Percentiles rank a stretch among this genome's conserved stretches.
These are phyloP conservation scores for Megalops atlanticus DNA, from an alignment of 2,113 vertebrate genomes.

Conservation along the genomic window DNA sequence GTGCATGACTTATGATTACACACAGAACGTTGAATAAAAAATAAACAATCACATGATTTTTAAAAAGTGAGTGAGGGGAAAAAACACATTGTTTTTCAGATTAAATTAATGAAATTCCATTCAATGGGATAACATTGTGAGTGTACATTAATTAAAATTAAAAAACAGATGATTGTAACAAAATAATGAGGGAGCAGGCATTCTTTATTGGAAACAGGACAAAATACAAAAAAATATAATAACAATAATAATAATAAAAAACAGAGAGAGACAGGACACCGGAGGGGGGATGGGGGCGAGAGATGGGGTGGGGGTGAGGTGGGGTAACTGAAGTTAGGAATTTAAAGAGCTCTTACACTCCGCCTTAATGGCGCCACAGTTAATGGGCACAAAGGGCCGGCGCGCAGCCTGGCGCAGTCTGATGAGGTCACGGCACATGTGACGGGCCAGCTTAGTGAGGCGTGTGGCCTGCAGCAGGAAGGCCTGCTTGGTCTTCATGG, in stretches of 20 bases:
- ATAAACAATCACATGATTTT: neutral
- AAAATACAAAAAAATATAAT: conserved; percentile 73
- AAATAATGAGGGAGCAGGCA: conserved; percentile 75
- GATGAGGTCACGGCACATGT: conserved; percentile 96
- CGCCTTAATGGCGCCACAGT: conserved; percentile 99
- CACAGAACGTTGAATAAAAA: conserved; percentile 30
- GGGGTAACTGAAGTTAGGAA: conserved; percentile 87
- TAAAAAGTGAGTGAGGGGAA: neutral
- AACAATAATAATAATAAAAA: conserved; percentile 69
- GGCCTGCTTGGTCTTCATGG: conserved; percentile 95
- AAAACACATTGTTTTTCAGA: conserved; percentile 12
- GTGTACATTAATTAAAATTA: conserved; percentile 32
- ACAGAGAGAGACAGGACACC: conserved; percentile 64
- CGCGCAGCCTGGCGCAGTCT: conserved; percentile 92
- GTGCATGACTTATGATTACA: too few species aligned
- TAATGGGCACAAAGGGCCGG: conserved; percentile 98
- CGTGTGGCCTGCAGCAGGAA: conserved; percentile 94
- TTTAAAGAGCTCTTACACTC: conserved; percentile 99
- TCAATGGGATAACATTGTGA: neutral
- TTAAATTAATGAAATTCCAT: conserved; percentile 12
- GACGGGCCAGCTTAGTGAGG: conserved; percentile 95
- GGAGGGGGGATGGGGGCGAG: conserved; percentile 70
- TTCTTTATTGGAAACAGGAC: conserved; percentile 77
- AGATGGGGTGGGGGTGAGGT: conserved; percentile 65
- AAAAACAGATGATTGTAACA: conserved; percentile 76